Evolutionary conservation across 2,888 invertebrate species (phyloP), one percentile per base, ranked within the genome.

Genomic region (Drosophila mulleri): DNA sequence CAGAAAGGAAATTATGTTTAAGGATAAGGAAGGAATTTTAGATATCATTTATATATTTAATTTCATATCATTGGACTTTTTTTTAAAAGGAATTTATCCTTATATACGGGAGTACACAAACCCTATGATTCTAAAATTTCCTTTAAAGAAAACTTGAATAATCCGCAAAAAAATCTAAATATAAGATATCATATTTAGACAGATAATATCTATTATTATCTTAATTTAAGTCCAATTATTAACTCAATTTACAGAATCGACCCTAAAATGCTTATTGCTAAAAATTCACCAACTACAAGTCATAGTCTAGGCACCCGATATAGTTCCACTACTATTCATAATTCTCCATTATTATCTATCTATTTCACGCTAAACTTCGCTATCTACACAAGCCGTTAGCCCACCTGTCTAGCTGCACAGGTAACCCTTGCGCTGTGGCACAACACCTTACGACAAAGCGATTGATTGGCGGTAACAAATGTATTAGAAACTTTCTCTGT

Each of bases 381-480:
- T 41, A 47, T 59, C 26, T 52, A 23, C 12, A 32, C 29, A 16
- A 32, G 1, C 32, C 8, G 18, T 50, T 37, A 16, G 16, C 52
- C 16, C 48, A 44, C n/a, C n/a, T n/a, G 42, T 12, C 45, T 16
- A 5, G 20, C 29, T 32, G 45, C 35, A 9, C 37, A n/a, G 26
- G 26, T 42, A 59, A 47, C 62, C 66, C 67, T 60, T 60, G 9
- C 18, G 45, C 45, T 32, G 57, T 59, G 56, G 62, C 29, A 14
- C 64, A 66, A 67, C 66, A 74, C 62, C 60, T 68, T 45, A 35
- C 29, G 56, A 72, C 61, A 76, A 48, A 67, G 73, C 80, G 61
- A 77, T 85, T 88, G 85, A 85, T 77, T 82, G 88, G 77, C 88
- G 81, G 70, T 83, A 85, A 85, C 88, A 85, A 85, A 88, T 85